Evolutionary conservation across 1,140 invertebrate genomes (phyloP).

Genomic region (Parapsyche elsis): DNA sequence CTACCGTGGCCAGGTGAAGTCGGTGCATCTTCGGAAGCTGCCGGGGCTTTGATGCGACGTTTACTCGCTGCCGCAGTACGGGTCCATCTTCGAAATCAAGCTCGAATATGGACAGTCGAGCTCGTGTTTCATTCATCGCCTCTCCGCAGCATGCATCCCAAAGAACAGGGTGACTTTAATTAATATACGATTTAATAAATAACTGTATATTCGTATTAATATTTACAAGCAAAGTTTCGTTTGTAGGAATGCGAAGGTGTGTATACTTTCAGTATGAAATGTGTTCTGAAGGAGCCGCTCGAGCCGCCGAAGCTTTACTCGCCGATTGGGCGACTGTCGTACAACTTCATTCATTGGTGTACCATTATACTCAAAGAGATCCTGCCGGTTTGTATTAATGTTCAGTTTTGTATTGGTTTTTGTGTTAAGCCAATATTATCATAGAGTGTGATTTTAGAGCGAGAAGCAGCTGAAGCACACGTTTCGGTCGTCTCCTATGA

Average conservation of each 20-base stretch:
- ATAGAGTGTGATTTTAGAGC: conserved; percentile 57
- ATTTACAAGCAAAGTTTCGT: conserved; percentile 36
- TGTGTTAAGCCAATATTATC: background rate
- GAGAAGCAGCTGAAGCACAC: conserved; percentile 63
- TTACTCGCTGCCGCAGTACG: conserved; percentile 87
- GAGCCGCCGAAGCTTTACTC: conserved; percentile 85
- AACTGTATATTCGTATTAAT: background rate
- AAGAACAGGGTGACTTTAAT: conserved; percentile 78
- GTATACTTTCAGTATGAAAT: conserved; percentile 92
- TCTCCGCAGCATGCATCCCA: conserved; percentile 80
- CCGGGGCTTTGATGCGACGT: conserved; percentile 78
- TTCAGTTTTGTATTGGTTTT: background rate
- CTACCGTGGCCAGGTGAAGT: conserved; percentile 74
- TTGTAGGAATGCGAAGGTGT: conserved; percentile 78
- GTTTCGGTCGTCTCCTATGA: conserved; percentile 66
- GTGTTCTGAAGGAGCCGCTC: conserved; percentile 70
- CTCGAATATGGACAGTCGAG: conserved; percentile 84
- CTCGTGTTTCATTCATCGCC: conserved; percentile 91
- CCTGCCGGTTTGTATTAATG: conserved; percentile 58
- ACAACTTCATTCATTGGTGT: conserved; percentile 85
- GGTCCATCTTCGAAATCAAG: conserved; percentile 77
- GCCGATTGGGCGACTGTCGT: conserved; percentile 93
- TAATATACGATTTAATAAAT: background rate
- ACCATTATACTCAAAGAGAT: conserved; percentile 72
- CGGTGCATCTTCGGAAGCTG: conserved; percentile 58